Evolutionary conservation across 2,797 vertebrate genomes (phyloP), one percentile per base, ranked within the genome.

Genomic region (Microhierax caerulescens): DNA sequence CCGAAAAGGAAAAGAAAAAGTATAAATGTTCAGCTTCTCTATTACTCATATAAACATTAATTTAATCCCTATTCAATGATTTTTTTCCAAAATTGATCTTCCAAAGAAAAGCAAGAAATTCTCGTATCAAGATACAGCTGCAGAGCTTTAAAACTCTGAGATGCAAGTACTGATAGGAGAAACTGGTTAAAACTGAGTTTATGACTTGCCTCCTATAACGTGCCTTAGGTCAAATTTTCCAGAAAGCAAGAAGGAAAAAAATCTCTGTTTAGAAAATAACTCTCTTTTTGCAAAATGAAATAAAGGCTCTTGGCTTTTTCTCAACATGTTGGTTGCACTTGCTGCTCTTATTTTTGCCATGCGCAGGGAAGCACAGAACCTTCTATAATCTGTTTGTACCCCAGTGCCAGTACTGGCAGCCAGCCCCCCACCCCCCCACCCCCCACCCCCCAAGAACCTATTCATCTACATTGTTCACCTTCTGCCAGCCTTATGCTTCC

Each of bases 401-500:
- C 34, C 0, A 0, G 25, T 3, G 68, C 24, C 4, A 0, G 21
- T 41, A 13, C 81, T 90, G 75, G 81, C 81, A 77, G 51, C 20
- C 67, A 87, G 43, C 11, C 18, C 32, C 32, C 16, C 18, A n/a
- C n/a, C n/a, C n/a, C n/a, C n/a, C n/a, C n/a, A n/a, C n/a, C n/a
- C n/a, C n/a, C n/a, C n/a, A n/a, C n/a, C n/a, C 32, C 16, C 18
- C 41, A 53, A 11, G 59, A 91, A 67, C 39, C 18, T 68, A 18
- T 68, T 85, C 86, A 77, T 24, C 72, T 37, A 4, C 63, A 8
- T 3, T 39, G 48, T 68, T 90, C 39, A 28, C 64, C 82, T 94
- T 91, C 95, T 92, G 88, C 78, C 64, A 74, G 81, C 67, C 78
- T 93, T 60, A 19, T 83, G 84, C 60, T 85, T 79, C 67, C 67